Base-by-base conservation (phyloP, 2,113 vertebrate species). In the Panthera uncia region DNA sequence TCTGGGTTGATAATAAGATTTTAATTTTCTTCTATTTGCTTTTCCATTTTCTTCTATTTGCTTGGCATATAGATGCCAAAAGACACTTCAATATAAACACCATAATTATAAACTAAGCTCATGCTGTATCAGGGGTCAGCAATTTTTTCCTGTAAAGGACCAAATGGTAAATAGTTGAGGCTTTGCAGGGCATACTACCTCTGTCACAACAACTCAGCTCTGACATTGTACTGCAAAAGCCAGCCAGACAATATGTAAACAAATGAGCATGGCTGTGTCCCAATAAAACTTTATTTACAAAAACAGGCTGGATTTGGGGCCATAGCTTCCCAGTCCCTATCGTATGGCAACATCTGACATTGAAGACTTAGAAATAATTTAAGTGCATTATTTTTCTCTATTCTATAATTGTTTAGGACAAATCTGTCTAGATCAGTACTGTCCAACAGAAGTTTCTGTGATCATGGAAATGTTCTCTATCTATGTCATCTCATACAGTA, bases 11-110 rank as follows among this genome's bases (percentile, higher is more conserved):
- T 78, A 89, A 45, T 78, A 63, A 83, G 63, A 65, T 80, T 78
- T 84, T 89, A 3, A 9, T 76, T 76, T 78, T 78, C 41, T 78
- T 48, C 57, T 61, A 21, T 61, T 57, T 57, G 55, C 18, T 57
- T 55, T 82, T 65, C 65, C 85, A 79, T 83, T 91, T 95, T 92
- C 71, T 80, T 80, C 5, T 78, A 95, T 45, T 95, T 93, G 45
- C 19, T 87, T 95, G 27, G 33, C 57, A 52, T 41, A 66, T 45
- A 93, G 27, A 52, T 78, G 16, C 45, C 89, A 97, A 80, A 84
- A 88, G 11, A 29, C 13, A 52, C 48, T 96, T 91, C 76, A 74
- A 95, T 74, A 80, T 69, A 90, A 96, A 88, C 11, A 63, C 45
- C 79, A 87, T 66, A 66, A 92, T 87, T 83, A 93, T 83, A 93